These are phyloP conservation scores for Lamellibrachia columna DNA, from an alignment of 2,888 invertebrate species.

Conservation along the genomic window DNA sequence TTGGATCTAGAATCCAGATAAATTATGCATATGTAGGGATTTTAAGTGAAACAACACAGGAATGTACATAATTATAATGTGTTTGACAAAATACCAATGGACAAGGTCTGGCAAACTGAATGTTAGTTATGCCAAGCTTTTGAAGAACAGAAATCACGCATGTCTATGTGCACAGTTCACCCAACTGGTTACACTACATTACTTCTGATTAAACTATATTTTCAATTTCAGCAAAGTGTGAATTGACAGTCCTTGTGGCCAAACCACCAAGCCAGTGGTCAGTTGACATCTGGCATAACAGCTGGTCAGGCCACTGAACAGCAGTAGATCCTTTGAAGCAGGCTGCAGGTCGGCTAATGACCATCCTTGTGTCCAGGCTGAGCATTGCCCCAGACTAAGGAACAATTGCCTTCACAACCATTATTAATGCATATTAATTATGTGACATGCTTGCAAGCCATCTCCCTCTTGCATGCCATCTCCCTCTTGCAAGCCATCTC, in stretches of 20 bases:
- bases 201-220: background rate
- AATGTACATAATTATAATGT: too few species aligned
- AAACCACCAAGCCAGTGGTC: background rate
- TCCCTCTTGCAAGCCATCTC: too few species aligned
- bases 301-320: background rate
- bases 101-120: background rate
- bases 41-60: background rate
- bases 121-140: background rate
- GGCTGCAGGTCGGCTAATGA: background rate
- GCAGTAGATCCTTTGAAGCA: background rate
- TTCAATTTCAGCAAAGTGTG: background rate
- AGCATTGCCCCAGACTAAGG: background rate
- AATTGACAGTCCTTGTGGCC: background rate
- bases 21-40: background rate
- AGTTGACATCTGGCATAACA: conserved; percentile 3
- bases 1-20: background rate
- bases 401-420: background rate
- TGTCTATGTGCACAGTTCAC: background rate
- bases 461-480: too few species aligned
- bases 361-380: background rate
- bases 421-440: conserved; percentile 10
- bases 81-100: background rate
- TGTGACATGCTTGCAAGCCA: background rate
- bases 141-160: background rate
- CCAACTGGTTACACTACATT: background rate